These are phyloP conservation scores for Chanos chanos DNA, from an alignment of 2,797 vertebrate genomes.

Conservation along the genomic window DNA sequence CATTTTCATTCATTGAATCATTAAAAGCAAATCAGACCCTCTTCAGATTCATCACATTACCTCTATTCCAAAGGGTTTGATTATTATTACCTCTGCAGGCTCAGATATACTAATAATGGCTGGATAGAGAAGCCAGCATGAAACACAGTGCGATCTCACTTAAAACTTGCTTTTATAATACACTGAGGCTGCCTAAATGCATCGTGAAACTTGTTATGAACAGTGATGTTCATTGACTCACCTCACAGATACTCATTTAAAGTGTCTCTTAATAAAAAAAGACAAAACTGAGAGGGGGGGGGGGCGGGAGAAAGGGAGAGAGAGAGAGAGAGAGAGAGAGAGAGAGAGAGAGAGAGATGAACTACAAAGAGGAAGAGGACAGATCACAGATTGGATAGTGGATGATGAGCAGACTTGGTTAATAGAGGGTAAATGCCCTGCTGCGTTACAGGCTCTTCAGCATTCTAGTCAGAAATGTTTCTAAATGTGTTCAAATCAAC, in stretches of 20 bases:
- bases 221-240: neutral
- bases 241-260: neutral
- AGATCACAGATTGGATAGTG: slow-evolving; percentile 22
- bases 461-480: slow-evolving; percentile 38
- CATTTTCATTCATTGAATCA: too few relatives aligned
- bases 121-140: too few relatives aligned
- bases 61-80: too few relatives aligned
- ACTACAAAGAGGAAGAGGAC: too few relatives aligned
- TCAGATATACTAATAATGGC: too few relatives aligned
- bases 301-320: neutral
- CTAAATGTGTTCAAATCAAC: slow-evolving; percentile 28
- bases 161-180: too few relatives aligned
- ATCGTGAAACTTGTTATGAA: neutral
- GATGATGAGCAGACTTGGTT: slow-evolving; percentile 25
- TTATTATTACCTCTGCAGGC: too few relatives aligned
- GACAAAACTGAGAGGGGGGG: neutral
- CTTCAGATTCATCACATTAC: too few relatives aligned
- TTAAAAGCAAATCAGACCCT: too few relatives aligned
- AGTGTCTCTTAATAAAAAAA: neutral
- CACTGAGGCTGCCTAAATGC: too few relatives aligned
- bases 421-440: slow-evolving; percentile 43
- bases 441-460: slow-evolving; percentile 34
- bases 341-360: neutral
- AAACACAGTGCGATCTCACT: too few relatives aligned
- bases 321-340: neutral